Percentiles rank a stretch among this genome's conserved stretches.
phyloP scores from a whole-genome alignment of 1,140 invertebrate genomes.

The Plectus sambesii region DNA sequence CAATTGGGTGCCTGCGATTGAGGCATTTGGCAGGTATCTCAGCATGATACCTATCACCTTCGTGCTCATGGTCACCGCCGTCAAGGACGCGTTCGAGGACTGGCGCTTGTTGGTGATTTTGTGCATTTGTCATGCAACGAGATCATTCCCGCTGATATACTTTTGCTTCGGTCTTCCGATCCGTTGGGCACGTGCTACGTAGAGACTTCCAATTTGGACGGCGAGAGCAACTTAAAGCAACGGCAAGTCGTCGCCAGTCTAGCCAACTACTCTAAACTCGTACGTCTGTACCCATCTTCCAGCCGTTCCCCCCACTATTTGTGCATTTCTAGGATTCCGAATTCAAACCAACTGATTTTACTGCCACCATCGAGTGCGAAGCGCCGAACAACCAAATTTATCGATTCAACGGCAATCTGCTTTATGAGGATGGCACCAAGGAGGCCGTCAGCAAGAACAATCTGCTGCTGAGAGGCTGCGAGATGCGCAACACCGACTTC shows the following conservation, averaged over 20 bases:
- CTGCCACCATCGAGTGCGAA: constrained; percentile 67
- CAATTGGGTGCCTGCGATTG: constrained; percentile 83
- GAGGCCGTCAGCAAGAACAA: constrained; percentile 81
- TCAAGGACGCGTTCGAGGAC: constrained; percentile 95
- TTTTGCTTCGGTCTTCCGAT: constrained; percentile 64
- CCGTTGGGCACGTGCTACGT: constrained; percentile 47
- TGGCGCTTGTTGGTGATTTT: constrained; percentile 77
- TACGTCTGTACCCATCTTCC: too few species aligned
- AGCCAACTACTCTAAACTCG: constrained; percentile 13
- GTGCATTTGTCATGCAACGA: constrained; percentile 92
- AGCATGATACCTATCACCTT: constrained; percentile 86
- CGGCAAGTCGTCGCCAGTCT: constrained; percentile 56
- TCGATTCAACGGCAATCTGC: constrained; percentile 76
- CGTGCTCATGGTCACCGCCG: constrained; percentile 84
- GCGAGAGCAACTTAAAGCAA: constrained; percentile 51
- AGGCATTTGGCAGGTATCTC: constrained; percentile 89
- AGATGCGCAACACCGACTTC: constrained; percentile 81
- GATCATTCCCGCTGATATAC: constrained; percentile 84
- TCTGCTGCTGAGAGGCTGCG: constrained; percentile 79
- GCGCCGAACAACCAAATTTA: constrained; percentile 88
- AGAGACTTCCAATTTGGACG: constrained; percentile 51
- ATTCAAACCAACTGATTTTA: neutral
- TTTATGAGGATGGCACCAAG: constrained; percentile 64
- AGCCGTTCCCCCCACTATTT: constrained; percentile 9
- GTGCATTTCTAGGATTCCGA: neutral